Evolutionary conservation across 1,140 invertebrate species (phyloP).

Genomic region (Epicauta chinensis): DNA sequence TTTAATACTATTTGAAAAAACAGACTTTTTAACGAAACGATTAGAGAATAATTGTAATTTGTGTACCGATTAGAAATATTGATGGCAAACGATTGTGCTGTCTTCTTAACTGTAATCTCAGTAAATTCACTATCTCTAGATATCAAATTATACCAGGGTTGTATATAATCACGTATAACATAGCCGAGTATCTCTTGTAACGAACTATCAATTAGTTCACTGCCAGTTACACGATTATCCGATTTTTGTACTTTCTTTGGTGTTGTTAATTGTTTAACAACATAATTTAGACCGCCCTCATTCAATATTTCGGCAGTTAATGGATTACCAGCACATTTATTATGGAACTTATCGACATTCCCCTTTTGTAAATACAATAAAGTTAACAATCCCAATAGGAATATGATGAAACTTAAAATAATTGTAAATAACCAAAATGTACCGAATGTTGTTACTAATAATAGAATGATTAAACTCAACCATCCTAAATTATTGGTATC

Average conservation of each 20-base stretch:
- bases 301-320: constrained; percentile 23
- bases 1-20: constrained; percentile 59
- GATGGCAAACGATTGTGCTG: constrained; percentile 51
- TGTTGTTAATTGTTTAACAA: constrained; percentile 24
- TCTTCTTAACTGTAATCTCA: constrained; percentile 46
- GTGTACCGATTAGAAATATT: constrained; percentile 49
- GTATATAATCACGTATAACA: constrained; percentile 69
- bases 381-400: constrained; percentile 33
- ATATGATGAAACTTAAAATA: constrained; percentile 27
- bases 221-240: constrained; percentile 40
- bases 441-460: constrained; percentile 34
- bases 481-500: constrained; percentile 29
- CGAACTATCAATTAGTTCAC: constrained; percentile 42
- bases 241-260: constrained; percentile 35
- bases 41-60: constrained; percentile 1
- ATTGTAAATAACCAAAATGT: constrained; percentile 30
- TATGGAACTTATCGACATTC: constrained; percentile 36
- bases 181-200: constrained; percentile 52
- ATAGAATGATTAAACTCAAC: constrained; percentile 32
- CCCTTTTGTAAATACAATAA: constrained; percentile 36
- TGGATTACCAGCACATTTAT: constrained; percentile 36
- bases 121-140: constrained; percentile 50
- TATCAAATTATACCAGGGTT: constrained; percentile 61
- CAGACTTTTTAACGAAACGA: constrained; percentile 3
- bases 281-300: constrained; percentile 33